Evolutionary conservation across 2,797 vertebrate genomes (phyloP), one percentile per base, ranked within the genome.

Genomic region (Mareca strepera): DNA sequence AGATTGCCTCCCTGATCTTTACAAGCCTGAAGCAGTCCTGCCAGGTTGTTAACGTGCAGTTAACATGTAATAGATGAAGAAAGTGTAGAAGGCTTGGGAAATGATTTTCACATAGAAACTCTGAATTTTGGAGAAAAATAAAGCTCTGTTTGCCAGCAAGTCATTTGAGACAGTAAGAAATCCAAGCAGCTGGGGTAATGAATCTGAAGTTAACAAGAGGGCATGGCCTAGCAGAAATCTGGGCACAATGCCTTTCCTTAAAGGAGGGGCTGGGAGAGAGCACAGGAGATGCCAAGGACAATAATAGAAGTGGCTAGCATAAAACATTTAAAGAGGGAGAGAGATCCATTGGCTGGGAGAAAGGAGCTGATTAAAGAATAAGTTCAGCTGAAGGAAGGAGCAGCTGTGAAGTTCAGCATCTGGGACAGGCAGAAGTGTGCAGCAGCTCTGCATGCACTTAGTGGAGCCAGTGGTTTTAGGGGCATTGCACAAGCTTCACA

Each of bases 191-290:
- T 60, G 23, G 35, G n/a, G 35, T 83, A 94, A 73, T 83, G 55
- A 92, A 88, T 81, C 69, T 91, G 50, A 62, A 85, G 60, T 77
- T 89, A 93, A 77, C 18, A 44, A 86, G 91, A 80, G 11, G 33
- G 10, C 70, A 74, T 2, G 7, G 41, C 37, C 33, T 70, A 78
- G 31, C 56, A 94, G 82, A 89, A 89, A 81, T 67, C 69, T 91
- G 39, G 46, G 62, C 70, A 89, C 46, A 73, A 74, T 48, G 66
- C 67, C 69, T 86, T 86, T 84, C 46, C 56, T 81, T 89, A 72
- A 80, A 89, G 37, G 74, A 77, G 18, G 13, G 18, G 11, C 48
- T 88, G 12, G 52, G 67, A 70, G 67, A 67, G 17, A 82, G 28
- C 62, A 72, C 17, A 39, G 28, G 25, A 35, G 31, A 35, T 76